Conservation (phyloP, 2,888 invertebrate species). For the Sinodicranocentrus sp. region DNA sequence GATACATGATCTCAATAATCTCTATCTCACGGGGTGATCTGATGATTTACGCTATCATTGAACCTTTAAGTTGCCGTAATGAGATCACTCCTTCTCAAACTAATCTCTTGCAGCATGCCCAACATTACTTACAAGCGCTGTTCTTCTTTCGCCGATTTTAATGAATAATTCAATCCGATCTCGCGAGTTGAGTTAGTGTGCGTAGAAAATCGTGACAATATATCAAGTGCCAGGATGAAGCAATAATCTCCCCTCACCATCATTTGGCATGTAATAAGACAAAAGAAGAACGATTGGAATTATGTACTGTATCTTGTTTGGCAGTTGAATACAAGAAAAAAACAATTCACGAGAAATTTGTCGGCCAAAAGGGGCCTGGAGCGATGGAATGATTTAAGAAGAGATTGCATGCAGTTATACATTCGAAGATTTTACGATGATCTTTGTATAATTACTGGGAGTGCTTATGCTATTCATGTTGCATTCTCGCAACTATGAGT, state of each 20-base stretch:
- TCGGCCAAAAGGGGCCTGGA: constrained; percentile 54
- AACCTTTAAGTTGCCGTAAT: constrained; percentile 30
- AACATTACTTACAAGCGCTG: background rate
- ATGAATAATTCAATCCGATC: constrained; percentile 53
- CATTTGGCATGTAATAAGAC: constrained; percentile 21
- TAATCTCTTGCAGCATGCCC: background rate
- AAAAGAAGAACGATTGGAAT: constrained; percentile 22
- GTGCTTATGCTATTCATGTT: background rate
- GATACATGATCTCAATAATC: constrained; percentile 32
- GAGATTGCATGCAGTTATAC: constrained; percentile 8
- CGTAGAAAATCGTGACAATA: constrained; percentile 61
- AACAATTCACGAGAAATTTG: constrained; percentile 26
- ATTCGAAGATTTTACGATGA: constrained; percentile 35
- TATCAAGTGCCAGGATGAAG: constrained; percentile 45
- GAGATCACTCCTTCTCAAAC: constrained; percentile 26
- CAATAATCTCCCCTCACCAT: constrained; percentile 37
- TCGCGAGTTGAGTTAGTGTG: background rate
- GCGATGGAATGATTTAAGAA: constrained; percentile 38
- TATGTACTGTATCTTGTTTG: constrained; percentile 31
- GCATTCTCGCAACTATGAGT: too few species aligned
- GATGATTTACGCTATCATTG: constrained; percentile 34
- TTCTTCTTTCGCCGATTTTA: constrained; percentile 31
- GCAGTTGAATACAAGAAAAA: background rate
- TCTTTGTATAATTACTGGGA: constrained; percentile 24
- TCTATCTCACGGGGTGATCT: constrained; percentile 15